Conservation (phyloP, 1,140 invertebrate genomes). For the Anoplolepis gracilipes region DNA sequence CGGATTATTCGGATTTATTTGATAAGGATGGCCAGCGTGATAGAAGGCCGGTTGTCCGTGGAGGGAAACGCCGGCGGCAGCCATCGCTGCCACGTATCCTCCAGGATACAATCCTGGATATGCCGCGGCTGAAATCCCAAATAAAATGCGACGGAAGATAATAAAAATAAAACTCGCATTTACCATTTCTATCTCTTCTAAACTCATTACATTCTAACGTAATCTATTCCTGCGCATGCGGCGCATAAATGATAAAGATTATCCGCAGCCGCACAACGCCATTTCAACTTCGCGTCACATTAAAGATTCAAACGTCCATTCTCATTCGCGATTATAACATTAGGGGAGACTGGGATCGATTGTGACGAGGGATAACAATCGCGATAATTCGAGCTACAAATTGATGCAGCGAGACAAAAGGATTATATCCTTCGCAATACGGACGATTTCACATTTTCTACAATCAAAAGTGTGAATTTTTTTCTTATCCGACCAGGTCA, state of each 20-base stretch:
- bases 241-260: slow-evolving; percentile 32
- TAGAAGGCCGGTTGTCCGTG: slow-evolving; percentile 84
- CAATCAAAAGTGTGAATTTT: background rate
- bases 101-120: slow-evolving; percentile 93
- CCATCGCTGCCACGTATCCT: slow-evolving; percentile 90
- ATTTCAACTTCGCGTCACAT: slow-evolving; percentile 20
- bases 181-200: background rate
- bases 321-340: slow-evolving; percentile 33
- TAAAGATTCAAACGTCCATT: slow-evolving; percentile 42
- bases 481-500: background rate
- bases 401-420: slow-evolving; percentile 18
- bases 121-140: slow-evolving; percentile 87
- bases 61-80: slow-evolving; percentile 86
- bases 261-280: background rate
- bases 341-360: slow-evolving; percentile 28
- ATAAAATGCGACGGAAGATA: slow-evolving; percentile 5
- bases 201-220: background rate
- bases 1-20: slow-evolving; percentile 83
- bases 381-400: slow-evolving; percentile 35
- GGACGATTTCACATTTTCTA: background rate
- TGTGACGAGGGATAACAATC: slow-evolving; percentile 39
- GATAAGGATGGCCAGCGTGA: slow-evolving; percentile 85
- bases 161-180: background rate
- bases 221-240: too few species aligned
- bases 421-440: background rate